phyloP scores from a whole-genome alignment of 2,888 invertebrate species.

The Bibio marci region DNA sequence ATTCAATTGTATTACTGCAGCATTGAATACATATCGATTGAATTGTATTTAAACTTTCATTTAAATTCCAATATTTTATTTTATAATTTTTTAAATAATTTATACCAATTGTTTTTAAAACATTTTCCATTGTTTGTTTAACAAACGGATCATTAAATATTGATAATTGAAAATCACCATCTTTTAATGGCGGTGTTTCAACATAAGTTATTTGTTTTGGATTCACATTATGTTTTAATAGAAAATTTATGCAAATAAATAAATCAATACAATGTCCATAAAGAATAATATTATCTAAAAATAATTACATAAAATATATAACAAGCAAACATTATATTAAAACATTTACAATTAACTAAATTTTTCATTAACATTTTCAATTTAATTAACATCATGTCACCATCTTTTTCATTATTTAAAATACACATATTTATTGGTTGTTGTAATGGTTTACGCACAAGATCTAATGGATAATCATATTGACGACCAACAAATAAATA shows the following conservation, averaged over 20 bases:
- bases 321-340: too few species aligned
- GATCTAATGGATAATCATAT: constrained; percentile 33
- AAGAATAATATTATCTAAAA: constrained; percentile 24
- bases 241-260: constrained; percentile 30
- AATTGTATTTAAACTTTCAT: constrained; percentile 12
- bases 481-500: constrained; percentile 39
- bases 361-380: too few species aligned
- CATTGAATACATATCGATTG: constrained; percentile 16
- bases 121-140: constrained; percentile 14
- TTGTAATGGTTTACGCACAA: constrained; percentile 12
- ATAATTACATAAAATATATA: not conserved
- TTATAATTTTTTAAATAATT: constrained; percentile 17
- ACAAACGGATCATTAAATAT: constrained; percentile 15
- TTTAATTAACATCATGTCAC: constrained; percentile 12
- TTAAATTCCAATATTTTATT: constrained; percentile 19
- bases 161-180: constrained; percentile 12
- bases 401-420: constrained; percentile 39
- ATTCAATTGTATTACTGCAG: constrained; percentile 13
- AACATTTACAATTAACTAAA: too few species aligned
- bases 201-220: constrained; percentile 30
- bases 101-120: constrained; percentile 15
- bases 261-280: constrained; percentile 34
- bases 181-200: constrained; percentile 14
- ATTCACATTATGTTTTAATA: constrained; percentile 29
- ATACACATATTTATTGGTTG: constrained; percentile 43